Conservation (phyloP, 1,140 invertebrate genomes). For the Dryas iulia region DNA sequence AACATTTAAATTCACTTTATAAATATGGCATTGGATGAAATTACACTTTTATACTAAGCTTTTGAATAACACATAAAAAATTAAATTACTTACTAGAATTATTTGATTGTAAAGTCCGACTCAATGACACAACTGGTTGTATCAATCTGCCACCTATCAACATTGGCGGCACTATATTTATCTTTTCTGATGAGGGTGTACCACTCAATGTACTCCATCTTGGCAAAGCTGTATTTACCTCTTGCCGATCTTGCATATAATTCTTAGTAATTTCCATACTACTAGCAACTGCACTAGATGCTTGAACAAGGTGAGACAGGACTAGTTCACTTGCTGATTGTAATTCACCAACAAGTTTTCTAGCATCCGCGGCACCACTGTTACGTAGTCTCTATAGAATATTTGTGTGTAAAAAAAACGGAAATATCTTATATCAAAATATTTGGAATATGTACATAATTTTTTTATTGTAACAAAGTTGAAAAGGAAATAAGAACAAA, state of each 20-base stretch:
- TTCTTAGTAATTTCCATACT: constrained; percentile 53
- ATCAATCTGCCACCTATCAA: constrained; percentile 58
- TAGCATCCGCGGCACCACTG: constrained; percentile 42
- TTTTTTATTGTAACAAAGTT: no score
- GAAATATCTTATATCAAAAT: no score
- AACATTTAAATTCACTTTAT: no score
- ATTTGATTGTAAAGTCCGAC: constrained; percentile 46
- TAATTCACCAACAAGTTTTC: constrained; percentile 53
- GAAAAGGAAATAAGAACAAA: no score
- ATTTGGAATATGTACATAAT: no score
- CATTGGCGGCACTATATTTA: constrained; percentile 60
- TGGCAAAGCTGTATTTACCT: constrained; percentile 46
- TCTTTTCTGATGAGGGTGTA: constrained; percentile 43
- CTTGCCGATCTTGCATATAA: constrained; percentile 56
- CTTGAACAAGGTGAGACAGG: constrained; percentile 57
- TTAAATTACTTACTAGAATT: constrained; percentile 42
- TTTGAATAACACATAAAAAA: no score
- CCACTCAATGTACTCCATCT: constrained; percentile 53
- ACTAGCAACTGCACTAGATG: constrained; percentile 52
- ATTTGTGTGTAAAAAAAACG: no score
- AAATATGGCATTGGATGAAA: no score
- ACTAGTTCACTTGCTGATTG: constrained; percentile 58
- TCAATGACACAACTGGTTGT: constrained; percentile 65
- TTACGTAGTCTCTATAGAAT: constrained; percentile 54
- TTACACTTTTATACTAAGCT: no score